Base-by-base conservation (phyloP, 2,797 vertebrate genomes). In the Merluccius polli region DNA sequence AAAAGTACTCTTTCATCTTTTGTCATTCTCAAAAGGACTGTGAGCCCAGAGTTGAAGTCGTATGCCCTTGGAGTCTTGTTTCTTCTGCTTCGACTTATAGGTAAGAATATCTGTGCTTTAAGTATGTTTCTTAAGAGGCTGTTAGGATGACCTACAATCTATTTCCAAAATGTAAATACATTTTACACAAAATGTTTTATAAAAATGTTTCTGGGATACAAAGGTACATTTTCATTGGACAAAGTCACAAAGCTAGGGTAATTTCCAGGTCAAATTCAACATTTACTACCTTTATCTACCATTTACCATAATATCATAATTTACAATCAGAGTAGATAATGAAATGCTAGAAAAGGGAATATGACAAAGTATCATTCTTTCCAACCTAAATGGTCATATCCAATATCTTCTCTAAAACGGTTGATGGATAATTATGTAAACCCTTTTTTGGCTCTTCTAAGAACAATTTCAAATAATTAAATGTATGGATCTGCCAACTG, bases 41-140 rank as follows among this genome's bases (percentile, higher is more conserved):
- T 99, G 89, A 99, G 93, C 90, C 97, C 98, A 0, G 98, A 99
- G 82, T 94, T 99, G 83, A 99, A 99, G 87, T 99, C 98, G 0
- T 99, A 99, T 0, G 98, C 98, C 32, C 93, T 99, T 71, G 98
- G 98, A 83, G 95, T 99, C 72, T 92, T 99, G 77, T 99, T 99
- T 82, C 95, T 99, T 48, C 89, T 99, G 83, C 95, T 99, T 0
- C 95, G 98, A 85, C 92, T 99, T 71, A 87, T 99, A 4, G 98
- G 98, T 99, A 92, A 85, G 96, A 95, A 9, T 24, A n/a, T 59
- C 52, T 59, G 44, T 21, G 21, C 52, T 59, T 59, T 59, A 27
- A 65, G n/a, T 12, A 12, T 41, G 36, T 72, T 72, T 9, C 21
- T 32, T 15, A 69, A 32, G 13, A 69, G 16, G 29, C 65, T 11